Conservation (phyloP, 2,113 vertebrate species). For the Rhadina sibilatrix region DNA sequence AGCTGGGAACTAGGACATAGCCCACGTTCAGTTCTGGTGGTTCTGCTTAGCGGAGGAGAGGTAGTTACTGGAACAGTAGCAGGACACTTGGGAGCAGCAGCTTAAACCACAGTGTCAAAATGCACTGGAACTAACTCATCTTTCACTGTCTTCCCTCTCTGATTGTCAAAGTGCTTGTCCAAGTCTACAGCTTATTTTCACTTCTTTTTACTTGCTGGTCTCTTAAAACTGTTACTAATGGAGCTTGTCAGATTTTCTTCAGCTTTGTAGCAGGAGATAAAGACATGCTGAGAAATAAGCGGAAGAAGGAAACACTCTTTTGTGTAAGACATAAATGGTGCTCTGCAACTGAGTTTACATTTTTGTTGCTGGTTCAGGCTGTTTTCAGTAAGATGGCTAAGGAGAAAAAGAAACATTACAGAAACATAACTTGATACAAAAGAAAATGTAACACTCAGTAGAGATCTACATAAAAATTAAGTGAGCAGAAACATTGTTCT, state of each 20-base stretch:
- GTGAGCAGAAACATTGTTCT: background rate
- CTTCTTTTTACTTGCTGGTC: background rate
- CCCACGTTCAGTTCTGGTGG: background rate
- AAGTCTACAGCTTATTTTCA: background rate
- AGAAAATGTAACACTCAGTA: background rate
- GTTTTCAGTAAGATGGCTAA: background rate
- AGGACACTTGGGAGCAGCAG: background rate
- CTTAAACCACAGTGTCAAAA: background rate
- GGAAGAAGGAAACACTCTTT: background rate
- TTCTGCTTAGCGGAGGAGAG: background rate
- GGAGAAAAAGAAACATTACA: background rate
- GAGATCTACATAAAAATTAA: background rate
- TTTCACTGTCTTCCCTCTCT: background rate
- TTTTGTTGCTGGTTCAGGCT: background rate
- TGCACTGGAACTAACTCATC: background rate
- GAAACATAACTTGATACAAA: background rate
- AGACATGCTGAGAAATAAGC: background rate
- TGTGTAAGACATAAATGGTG: background rate
- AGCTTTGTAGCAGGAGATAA: background rate
- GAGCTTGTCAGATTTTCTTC: constrained; percentile 1
- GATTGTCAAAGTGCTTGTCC: background rate
- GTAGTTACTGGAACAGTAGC: background rate
- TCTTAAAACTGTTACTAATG: background rate
- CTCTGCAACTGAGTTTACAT: background rate
- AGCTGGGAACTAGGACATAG: background rate